Evolutionary conservation across 2,888 invertebrate genomes (phyloP), one percentile per base, ranked within the genome.

Genomic region (Macroteleia sp.): DNA sequence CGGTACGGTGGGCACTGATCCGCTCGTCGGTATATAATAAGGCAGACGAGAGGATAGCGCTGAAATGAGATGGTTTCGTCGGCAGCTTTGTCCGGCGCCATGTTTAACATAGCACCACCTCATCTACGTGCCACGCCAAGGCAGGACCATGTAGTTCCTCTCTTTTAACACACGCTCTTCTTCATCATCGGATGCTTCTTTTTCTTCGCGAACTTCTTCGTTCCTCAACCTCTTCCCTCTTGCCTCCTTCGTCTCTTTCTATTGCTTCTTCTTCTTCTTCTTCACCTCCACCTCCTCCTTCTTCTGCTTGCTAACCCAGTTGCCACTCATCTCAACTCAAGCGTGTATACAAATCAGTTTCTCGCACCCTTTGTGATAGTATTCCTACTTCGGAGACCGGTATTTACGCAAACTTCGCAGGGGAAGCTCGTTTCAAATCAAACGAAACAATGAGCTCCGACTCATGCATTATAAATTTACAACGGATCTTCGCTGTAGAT

Each of bases 51-150:
- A 82, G 83, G 83, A 82, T 83, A 85, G 84, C 85, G 85, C 85
- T 86, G 86, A 87, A 88, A 86, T 84, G 88, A 88, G 89, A 85
- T 86, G 87, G 86, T 88, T 77, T 77, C 77, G 77, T 71, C 77
- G 77, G 77, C 77, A 77, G 77, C 77, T 77, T 77, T 77, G 73
- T 73, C 71, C 77, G 73, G 73, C 77, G 88, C 87, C 86, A 87
- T 88, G 89, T 89, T 87, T 87, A 32, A 89, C 89, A 87, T 86
- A 87, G 88, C 88, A 88, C 87, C 88, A 86, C 88, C 86, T 88
- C 88, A 88, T 90, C 89, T 89, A 80, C 80, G 80, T 80, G 77
- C 83, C 83, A 82, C 77, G 81, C 70, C 77, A 75, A 34, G 25
- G 20, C 66, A 69, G 59, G 62, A 66, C 66, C 77, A 50, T 75